Evolutionary conservation across 2,113 vertebrate genomes (phyloP).

Genomic region (Vulpes ferrilata): DNA sequence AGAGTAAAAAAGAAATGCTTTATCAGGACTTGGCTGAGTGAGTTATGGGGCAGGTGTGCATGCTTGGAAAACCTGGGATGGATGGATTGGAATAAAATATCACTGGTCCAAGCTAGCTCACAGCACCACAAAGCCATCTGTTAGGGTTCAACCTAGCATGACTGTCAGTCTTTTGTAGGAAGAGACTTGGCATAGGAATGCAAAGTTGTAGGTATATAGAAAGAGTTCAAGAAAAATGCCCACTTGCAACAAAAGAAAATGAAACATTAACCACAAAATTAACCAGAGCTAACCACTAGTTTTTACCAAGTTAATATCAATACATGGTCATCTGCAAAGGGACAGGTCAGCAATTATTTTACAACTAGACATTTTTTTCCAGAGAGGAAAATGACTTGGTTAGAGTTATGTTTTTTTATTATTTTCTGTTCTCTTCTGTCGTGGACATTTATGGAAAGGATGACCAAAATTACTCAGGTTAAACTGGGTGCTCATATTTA

Average conservation of each 20-base stretch:
- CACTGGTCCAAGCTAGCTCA: slow-evolving; percentile 25
- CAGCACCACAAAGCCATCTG: slow-evolving; percentile 6
- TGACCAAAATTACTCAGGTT: neutral
- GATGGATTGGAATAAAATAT: slow-evolving; percentile 58
- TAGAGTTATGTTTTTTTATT: slow-evolving; percentile 19
- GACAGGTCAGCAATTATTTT: neutral
- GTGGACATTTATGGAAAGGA: slow-evolving; percentile 18
- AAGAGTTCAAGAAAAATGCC: neutral
- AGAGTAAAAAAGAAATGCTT: slow-evolving; percentile 55
- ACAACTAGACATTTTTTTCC: neutral
- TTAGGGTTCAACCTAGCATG: slow-evolving; percentile 9
- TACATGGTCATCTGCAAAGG: neutral
- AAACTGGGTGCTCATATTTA: slow-evolving; percentile 2
- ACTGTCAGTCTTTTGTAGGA: neutral
- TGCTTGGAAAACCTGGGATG: slow-evolving; percentile 1
- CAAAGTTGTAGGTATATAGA: neutral
- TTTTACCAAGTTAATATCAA: slow-evolving; percentile 12
- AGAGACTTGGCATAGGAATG: neutral
- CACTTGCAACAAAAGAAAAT: neutral
- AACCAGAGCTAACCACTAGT: neutral
- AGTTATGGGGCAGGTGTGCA: slow-evolving; percentile 35
- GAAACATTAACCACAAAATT: neutral
- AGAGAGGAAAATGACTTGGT: neutral
- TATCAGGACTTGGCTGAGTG: slow-evolving; percentile 64
- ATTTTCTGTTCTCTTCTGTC: neutral